Evolutionary conservation across 2,797 vertebrate genomes (phyloP).

Genomic region (Sebastes hubbsi): DNA sequence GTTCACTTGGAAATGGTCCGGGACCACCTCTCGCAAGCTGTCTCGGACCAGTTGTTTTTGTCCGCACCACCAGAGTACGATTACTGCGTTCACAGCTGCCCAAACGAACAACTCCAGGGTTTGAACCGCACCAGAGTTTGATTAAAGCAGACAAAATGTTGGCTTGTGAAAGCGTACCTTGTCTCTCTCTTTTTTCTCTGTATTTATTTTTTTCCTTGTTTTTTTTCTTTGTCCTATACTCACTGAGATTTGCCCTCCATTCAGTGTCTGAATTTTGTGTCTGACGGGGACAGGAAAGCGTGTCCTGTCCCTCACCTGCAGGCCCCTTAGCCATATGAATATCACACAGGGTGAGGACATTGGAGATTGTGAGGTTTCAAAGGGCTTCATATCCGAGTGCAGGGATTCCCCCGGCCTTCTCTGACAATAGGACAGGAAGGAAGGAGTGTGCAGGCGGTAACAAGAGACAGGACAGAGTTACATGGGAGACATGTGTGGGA

Average conservation of each 20-base stretch:
- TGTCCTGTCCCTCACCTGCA: conserved; percentile 74
- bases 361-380: conserved; percentile 55
- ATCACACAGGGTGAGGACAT: conserved; percentile 39
- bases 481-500: conserved; percentile 12
- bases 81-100: too few species aligned
- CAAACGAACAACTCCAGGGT: too few species aligned
- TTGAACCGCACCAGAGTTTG: too few species aligned
- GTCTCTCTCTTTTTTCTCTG: background rate
- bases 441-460: conserved; percentile 70
- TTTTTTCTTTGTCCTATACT: background rate
- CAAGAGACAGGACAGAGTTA: conserved; percentile 53
- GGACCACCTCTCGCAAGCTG: too few species aligned
- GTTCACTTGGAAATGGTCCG: too few species aligned
- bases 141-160: too few species aligned
- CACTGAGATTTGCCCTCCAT: background rate
- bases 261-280: conserved; percentile 6
- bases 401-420: conserved; percentile 77
- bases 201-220: background rate
- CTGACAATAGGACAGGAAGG: conserved; percentile 83
- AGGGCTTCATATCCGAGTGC: conserved; percentile 59
- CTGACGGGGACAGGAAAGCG: conserved; percentile 42
- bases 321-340: conserved; percentile 48
- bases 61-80: too few species aligned
- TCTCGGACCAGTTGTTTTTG: too few species aligned
- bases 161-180: too few species aligned